Conservation (phyloP, 2,113 vertebrate genomes). For the Heptranchias perlo region DNA sequence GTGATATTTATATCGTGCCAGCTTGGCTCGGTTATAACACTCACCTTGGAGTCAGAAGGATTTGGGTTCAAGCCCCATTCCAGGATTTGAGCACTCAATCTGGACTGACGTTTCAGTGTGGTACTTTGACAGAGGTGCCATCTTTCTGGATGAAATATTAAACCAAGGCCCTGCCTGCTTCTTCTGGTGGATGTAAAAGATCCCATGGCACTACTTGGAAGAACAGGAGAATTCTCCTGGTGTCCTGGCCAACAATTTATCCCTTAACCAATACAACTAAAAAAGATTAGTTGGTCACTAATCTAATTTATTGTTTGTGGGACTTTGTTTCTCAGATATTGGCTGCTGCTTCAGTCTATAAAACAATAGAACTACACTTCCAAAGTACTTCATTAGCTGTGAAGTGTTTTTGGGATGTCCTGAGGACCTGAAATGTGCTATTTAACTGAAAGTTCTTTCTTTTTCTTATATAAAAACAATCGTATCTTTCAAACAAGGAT, state of each 20-base stretch:
- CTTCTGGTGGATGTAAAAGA: not conserved
- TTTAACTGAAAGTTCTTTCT: not conserved
- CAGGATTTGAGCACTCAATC: not conserved
- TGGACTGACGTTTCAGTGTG: not conserved
- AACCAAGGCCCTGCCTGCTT: not conserved
- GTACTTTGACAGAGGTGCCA: not conserved
- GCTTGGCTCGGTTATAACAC: not conserved
- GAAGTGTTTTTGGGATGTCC: not conserved
- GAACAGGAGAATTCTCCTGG: not conserved
- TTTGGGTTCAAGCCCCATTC: not conserved
- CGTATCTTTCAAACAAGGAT: not conserved
- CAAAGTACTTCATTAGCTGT: not conserved
- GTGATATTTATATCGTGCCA: not conserved
- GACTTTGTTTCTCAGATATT: not conserved
- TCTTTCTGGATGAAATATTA: not conserved
- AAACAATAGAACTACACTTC: not conserved
- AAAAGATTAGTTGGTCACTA: not conserved
- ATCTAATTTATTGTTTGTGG: not conserved
- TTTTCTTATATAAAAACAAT: not conserved
- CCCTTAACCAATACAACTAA: not conserved
- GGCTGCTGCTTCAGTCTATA: not conserved
- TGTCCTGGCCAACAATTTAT: not conserved
- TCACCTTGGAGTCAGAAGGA: not conserved
- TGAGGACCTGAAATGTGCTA: too few relatives aligned
- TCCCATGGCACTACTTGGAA: not conserved